These are phyloP conservation scores for Spodoptera littoralis DNA, from an alignment of 2,888 invertebrate genomes.

Conservation along the genomic window DNA sequence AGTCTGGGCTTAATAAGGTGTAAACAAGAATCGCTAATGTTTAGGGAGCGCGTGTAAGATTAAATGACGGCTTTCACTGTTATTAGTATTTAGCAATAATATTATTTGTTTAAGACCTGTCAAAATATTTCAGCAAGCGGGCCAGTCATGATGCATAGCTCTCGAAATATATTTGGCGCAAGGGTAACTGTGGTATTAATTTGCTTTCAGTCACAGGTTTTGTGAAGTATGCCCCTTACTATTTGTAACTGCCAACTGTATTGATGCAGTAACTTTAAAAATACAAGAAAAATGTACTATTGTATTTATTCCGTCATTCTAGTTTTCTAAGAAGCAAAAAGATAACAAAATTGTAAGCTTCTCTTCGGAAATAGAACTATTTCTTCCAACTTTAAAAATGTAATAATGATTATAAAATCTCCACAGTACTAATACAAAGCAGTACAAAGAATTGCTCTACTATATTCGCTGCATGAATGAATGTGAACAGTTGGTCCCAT, in stretches of 20 bases:
- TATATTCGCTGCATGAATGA: conserved; percentile 59
- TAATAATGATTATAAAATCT: no score
- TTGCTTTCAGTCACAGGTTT: no score
- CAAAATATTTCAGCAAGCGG: conserved; percentile 15
- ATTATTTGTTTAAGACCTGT: conserved; percentile 5
- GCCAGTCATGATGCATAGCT: conserved; percentile 28
- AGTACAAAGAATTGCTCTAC: conserved; percentile 28
- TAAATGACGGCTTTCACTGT: conserved; percentile 15
- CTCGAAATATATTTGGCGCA: conserved; percentile 33
- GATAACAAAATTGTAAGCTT: no score
- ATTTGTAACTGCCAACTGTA: no score
- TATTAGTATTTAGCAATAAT: conserved; percentile 5
- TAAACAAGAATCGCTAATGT: conserved; percentile 40
- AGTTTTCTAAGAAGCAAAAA: no score
- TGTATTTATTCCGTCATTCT: no score
- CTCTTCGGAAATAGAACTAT: no score
- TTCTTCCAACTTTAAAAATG: no score
- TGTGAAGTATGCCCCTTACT: no score
- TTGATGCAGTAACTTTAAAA: no score
- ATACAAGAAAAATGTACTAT: no score
- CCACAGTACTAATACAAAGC: not conserved
- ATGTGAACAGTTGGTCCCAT: conserved; percentile 65
- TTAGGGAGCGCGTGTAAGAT: conserved; percentile 3
- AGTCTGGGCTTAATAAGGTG: conserved; percentile 45
- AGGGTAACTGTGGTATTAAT: conserved; percentile 1